These are phyloP conservation scores for Limnephilus rhombicus DNA, from an alignment of 2,888 invertebrate species.

Conservation along the genomic window DNA sequence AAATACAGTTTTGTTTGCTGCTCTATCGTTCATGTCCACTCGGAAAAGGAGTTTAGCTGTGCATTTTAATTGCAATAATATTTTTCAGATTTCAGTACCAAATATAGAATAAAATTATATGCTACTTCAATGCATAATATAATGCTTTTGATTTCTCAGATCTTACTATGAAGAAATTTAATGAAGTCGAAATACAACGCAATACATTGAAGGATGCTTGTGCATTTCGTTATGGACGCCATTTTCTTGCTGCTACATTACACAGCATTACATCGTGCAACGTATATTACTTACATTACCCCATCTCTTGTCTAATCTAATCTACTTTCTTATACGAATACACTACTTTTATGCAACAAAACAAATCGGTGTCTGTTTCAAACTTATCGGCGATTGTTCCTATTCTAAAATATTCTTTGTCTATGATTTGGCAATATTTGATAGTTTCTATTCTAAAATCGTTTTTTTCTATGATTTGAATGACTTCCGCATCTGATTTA, in stretches of 20 bases:
- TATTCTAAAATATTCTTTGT: not conserved
- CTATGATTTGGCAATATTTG: not conserved
- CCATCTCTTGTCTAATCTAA: constrained; percentile 1
- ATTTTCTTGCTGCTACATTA: not conserved
- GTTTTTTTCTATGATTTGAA: not conserved
- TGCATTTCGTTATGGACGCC: not conserved
- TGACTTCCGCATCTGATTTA: too few relatives aligned
- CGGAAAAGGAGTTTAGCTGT: not conserved
- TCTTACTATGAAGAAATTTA: not conserved
- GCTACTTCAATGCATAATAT: not conserved
- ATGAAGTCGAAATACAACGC: not conserved
- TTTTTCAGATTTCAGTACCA: not conserved
- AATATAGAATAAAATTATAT: not conserved
- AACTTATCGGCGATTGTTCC: not conserved
- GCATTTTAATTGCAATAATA: not conserved
- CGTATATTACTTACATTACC: constrained; percentile 1
- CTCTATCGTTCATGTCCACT: not conserved
- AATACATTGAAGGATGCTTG: not conserved
- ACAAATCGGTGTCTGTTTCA: not conserved
- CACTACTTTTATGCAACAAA: not conserved
- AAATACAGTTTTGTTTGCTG: not conserved
- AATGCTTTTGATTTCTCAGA: not conserved
- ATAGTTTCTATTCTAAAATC: not conserved
- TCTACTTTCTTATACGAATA: not conserved
- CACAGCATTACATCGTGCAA: not conserved